These are phyloP conservation scores for Hesperophylax magnus DNA, from an alignment of 1,140 invertebrate species.

Conservation along the genomic window DNA sequence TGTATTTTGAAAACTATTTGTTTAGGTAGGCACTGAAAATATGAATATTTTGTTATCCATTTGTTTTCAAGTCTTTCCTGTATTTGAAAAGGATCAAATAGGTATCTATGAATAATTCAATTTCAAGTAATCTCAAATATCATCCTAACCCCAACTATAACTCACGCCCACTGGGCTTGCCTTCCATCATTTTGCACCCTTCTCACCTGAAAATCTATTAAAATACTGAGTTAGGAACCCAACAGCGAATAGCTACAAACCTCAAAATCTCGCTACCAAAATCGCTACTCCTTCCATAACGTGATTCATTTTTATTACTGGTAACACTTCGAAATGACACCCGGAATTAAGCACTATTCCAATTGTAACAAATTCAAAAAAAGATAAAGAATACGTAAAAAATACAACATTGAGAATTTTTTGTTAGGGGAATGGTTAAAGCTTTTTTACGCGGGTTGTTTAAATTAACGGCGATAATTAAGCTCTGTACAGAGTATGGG, in stretches of 20 bases:
- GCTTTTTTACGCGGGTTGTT: not conserved
- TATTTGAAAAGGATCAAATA: too few species aligned
- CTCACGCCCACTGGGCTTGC: too few species aligned
- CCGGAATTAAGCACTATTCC: conserved; percentile 18
- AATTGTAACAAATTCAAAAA: not conserved
- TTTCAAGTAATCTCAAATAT: too few species aligned
- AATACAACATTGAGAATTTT: too few species aligned
- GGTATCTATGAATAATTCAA: too few species aligned
- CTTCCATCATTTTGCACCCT: conserved; percentile 15
- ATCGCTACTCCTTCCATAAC: conserved; percentile 9
- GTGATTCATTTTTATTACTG: conserved; percentile 43
- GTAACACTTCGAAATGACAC: conserved; percentile 42
- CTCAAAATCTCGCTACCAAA: not conserved
- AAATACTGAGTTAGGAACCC: not conserved
- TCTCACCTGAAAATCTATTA: conserved; percentile 7
- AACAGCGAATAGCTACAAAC: conserved; percentile 1
- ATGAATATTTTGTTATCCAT: too few species aligned
- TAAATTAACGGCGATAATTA: conserved; percentile 10
- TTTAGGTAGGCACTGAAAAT: too few species aligned
- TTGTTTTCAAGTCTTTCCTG: too few species aligned
- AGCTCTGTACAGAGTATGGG: conserved; percentile 31
- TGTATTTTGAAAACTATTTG: too few species aligned
- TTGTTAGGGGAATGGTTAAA: too few species aligned
- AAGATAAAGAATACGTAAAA: too few species aligned
- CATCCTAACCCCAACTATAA: too few species aligned